Percentiles rank a stretch among this genome's conserved stretches.
phyloP scores from a whole-genome alignment of 2,888 invertebrate genomes.

The Cephus rjabovi region DNA sequence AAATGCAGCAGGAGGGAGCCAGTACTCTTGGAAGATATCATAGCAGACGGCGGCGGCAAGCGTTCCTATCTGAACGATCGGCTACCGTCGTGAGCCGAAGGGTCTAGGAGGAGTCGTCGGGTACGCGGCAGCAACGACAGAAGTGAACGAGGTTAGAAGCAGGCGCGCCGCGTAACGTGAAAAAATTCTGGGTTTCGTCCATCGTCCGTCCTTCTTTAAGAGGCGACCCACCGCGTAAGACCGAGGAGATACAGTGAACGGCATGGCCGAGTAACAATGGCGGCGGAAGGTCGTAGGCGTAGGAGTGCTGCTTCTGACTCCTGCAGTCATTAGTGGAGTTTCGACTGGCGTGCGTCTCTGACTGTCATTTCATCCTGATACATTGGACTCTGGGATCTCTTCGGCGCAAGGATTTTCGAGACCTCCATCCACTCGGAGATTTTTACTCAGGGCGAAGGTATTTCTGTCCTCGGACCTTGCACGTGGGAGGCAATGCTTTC shows the following conservation, averaged over 20 bases:
- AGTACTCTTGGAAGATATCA: slow-evolving; percentile 21
- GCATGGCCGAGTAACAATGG: not conserved
- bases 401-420: not conserved
- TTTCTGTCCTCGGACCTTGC: not conserved
- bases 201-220: not conserved
- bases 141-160: not conserved
- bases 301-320: not conserved
- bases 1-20: slow-evolving; percentile 1
- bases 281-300: not conserved
- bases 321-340: not conserved
- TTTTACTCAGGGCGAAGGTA: not conserved
- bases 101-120: not conserved
- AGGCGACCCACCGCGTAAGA: not conserved
- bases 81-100: not conserved
- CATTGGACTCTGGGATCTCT: not conserved
- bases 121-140: not conserved
- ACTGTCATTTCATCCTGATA: not conserved
- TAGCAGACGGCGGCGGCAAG: not conserved
- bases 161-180: not conserved
- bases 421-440: not conserved
- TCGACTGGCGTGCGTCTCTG: not conserved
- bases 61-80: slow-evolving; percentile 1
- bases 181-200: not conserved
- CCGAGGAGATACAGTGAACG: not conserved
- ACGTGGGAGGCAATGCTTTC: not conserved